A percentile compares a stretch with the other conserved stretches of the same genome.
These are phyloP conservation scores for Cheilosia vernalis DNA, from an alignment of 2,888 invertebrate species.

Conservation along the genomic window DNA sequence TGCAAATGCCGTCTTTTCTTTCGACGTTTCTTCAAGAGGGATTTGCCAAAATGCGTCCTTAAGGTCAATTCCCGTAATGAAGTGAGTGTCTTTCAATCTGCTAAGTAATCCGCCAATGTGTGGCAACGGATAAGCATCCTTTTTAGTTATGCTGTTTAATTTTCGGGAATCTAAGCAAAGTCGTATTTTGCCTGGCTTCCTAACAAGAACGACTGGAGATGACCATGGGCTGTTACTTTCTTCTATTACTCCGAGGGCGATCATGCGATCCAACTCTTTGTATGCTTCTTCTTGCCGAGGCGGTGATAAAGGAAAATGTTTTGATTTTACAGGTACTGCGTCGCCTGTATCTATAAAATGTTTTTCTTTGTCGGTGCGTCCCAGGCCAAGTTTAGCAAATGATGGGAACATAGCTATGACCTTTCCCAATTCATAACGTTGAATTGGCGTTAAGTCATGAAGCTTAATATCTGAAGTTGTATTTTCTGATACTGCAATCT, in stretches of 20 bases:
- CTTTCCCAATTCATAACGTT: too few relatives aligned
- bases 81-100: too few relatives aligned
- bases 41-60: too few relatives aligned
- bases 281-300: constrained; percentile 8
- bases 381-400: too few relatives aligned
- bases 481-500: neutral
- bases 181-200: constrained; percentile 54
- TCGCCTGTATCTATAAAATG: constrained; percentile 1
- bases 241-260: too few relatives aligned
- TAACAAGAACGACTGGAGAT: constrained; percentile 69
- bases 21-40: too few relatives aligned
- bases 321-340: neutral
- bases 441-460: too few relatives aligned
- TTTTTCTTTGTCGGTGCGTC: neutral
- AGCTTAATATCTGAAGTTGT: too few relatives aligned
- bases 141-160: constrained; percentile 19
- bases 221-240: constrained; percentile 4
- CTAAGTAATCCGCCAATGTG: too few relatives aligned
- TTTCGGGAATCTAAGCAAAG: constrained; percentile 4
- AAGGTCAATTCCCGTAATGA: too few relatives aligned
- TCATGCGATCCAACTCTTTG: neutral
- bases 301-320: constrained; percentile 8
- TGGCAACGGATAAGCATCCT: constrained; percentile 40
- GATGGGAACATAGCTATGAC: too few relatives aligned
- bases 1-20: too few relatives aligned